A percentile compares a stretch with the other conserved stretches of the same genome.
Evolutionary conservation across 1,140 invertebrate species (phyloP).

Genomic region (Sinella curviseta): DNA sequence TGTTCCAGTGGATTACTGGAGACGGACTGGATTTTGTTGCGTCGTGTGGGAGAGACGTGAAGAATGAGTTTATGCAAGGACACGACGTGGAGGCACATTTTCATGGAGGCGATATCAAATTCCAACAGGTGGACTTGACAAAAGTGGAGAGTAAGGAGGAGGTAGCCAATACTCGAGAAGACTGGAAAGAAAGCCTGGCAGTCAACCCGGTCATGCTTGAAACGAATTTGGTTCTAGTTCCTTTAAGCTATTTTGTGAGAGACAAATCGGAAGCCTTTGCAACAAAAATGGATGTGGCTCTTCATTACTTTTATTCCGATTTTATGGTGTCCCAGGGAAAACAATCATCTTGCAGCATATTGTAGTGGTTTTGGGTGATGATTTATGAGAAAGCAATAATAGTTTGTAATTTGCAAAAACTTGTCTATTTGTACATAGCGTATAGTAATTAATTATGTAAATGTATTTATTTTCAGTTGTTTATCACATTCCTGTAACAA

Average conservation of each 20-base stretch:
- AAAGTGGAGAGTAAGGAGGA: slow-evolving; percentile 24
- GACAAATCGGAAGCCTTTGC: slow-evolving; percentile 27
- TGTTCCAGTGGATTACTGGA: slow-evolving; percentile 39
- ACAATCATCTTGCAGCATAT: slow-evolving; percentile 23
- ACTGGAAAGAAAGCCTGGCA: slow-evolving; percentile 32
- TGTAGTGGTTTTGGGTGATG: neutral
- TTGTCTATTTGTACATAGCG: too few relatives aligned
- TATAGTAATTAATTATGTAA: too few relatives aligned
- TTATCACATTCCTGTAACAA: too few relatives aligned
- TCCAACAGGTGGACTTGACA: slow-evolving; percentile 30
- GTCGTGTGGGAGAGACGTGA: neutral
- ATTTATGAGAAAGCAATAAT: neutral
- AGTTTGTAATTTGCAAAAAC: neutral
- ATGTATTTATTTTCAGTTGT: too few relatives aligned
- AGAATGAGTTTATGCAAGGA: slow-evolving; percentile 18
- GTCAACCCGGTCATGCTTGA: slow-evolving; percentile 29
- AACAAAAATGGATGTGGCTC: slow-evolving; percentile 32
- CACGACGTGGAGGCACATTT: slow-evolving; percentile 28
- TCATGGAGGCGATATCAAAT: slow-evolving; percentile 28
- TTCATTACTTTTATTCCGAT: slow-evolving; percentile 34
- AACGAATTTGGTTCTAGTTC: slow-evolving; percentile 29
- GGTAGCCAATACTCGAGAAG: slow-evolving; percentile 22
- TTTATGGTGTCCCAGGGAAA: slow-evolving; percentile 29
- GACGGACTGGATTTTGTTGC: slow-evolving; percentile 38
- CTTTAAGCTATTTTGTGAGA: slow-evolving; percentile 31